These are phyloP conservation scores for Zootermopsis nevadensis DNA, from an alignment of 2,888 invertebrate species.

Conservation along the genomic window DNA sequence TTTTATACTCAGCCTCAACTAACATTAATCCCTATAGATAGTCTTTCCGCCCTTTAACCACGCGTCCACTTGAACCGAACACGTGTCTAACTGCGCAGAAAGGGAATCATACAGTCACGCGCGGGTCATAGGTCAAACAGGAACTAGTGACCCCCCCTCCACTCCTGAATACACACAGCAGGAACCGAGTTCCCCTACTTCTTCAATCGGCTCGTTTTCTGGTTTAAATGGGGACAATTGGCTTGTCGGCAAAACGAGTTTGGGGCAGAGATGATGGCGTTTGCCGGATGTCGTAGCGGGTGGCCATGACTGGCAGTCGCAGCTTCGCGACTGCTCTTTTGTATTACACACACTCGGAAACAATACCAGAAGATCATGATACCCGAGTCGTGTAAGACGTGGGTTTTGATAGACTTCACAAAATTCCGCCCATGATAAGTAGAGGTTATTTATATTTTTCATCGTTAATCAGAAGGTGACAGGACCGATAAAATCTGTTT, in stretches of 20 bases:
- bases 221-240: slow-evolving; percentile 30
- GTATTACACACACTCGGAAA: too few species aligned
- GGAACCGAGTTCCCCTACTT: background rate
- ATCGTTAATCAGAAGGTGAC: too few species aligned
- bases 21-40: background rate
- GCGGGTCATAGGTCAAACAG: slow-evolving; percentile 31
- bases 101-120: slow-evolving; percentile 24
- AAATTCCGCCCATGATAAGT: too few species aligned
- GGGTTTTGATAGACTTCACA: too few species aligned
- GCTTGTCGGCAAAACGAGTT: slow-evolving; percentile 37
- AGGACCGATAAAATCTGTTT: too few species aligned
- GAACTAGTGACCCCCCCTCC: slow-evolving; percentile 39
- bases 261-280: background rate
- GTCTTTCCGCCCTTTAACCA: background rate
- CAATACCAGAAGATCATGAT: too few species aligned
- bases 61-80: slow-evolving; percentile 27
- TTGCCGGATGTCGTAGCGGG: slow-evolving; percentile 29
- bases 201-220: slow-evolving; percentile 27
- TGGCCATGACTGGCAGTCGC: slow-evolving; percentile 17
- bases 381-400: too few species aligned
- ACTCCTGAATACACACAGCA: background rate
- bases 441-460: too few species aligned
- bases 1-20: too few species aligned
- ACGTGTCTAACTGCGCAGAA: background rate
- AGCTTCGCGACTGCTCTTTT: too few species aligned